Conservation (phyloP, 2,113 vertebrate genomes). For the Urocitellus parryii region DNA sequence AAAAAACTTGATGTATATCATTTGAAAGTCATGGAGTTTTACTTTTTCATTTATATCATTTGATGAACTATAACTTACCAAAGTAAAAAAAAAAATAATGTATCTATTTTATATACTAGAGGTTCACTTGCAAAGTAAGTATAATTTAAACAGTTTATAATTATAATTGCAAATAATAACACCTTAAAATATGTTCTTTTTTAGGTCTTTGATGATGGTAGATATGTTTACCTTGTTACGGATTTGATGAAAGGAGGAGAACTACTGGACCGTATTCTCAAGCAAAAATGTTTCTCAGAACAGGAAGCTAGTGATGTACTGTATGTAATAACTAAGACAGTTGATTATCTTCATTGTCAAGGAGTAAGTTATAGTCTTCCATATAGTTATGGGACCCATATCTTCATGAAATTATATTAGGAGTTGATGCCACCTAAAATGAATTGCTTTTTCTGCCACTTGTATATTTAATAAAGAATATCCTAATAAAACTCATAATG, state of each 20-base stretch:
- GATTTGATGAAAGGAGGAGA: conserved; percentile 99
- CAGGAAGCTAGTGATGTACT: conserved; percentile 96
- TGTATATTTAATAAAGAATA: conserved; percentile 42
- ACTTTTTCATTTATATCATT: conserved; percentile 37
- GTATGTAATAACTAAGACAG: conserved; percentile 96
- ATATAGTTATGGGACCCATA: conserved; percentile 25
- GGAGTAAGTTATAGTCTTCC: conserved; percentile 89
- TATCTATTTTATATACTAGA: neutral
- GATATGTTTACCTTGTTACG: conserved; percentile 96
- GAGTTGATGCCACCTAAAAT: neutral
- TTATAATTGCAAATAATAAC: conserved; percentile 44
- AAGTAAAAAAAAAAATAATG: neutral
- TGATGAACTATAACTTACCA: neutral
- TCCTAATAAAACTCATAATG: conserved; percentile 39
- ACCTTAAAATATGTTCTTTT: conserved; percentile 50
- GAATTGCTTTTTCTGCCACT: conserved; percentile 23
- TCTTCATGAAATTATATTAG: conserved; percentile 17
- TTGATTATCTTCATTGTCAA: conserved; percentile 99
- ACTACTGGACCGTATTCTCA: conserved; percentile 95
- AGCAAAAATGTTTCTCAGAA: conserved; percentile 98
- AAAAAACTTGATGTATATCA: neutral
- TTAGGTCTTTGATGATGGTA: conserved; percentile 97
- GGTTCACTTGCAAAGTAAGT: conserved; percentile 25
- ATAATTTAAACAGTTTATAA: conserved; percentile 40
- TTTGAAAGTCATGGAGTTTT: conserved; percentile 47